Base-by-base conservation (phyloP, 2,888 invertebrate species). In the Hyalella azteca region DNA sequence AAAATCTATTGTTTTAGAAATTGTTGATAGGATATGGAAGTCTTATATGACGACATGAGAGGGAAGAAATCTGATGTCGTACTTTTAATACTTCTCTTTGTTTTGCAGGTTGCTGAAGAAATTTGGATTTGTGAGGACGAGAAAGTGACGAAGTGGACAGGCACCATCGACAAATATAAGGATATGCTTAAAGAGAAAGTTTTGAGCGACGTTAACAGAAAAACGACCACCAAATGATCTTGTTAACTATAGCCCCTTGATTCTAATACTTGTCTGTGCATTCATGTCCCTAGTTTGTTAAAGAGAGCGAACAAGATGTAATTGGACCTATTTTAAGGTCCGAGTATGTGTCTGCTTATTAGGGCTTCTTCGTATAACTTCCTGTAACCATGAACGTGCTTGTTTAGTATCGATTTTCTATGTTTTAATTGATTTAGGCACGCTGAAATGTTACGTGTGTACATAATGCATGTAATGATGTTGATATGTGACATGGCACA, bases 91-190 rank as follows among this genome's bases (percentile, higher is more conserved):
- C 11, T 45, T 15, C 22, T 49, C 22, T 19, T 36, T 84, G 29
- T 48, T 32, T 77, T 66, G 11, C 87, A 98, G 97, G 98, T 99
- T 45, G 98, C 98, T 13, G 94, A 99, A 88, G 97, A 97, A 89
- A 98, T 99, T 88, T 99, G 98, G 99, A 94, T 99, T 66, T 99
- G 99, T 88, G 98, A 98, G 88, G 94, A 99, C 85, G 94, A 94
- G 86, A 93, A 94, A 4, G 94, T 97, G 79, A 98, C 97, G 39
- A 97, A 98, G 89, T 99, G 98, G 97, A 92, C 95, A 85, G 97
- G 98, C 22, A 95, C 94, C 87, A 99, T 99, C 90, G 92, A 95
- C 86, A 92, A 93, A 83, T 99, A 98, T 91, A 99, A 99, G 90
- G 94, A 97, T 87, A 94, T 95, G 88, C 91, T 99, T 85, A 95